Evolutionary conservation across 1,140 invertebrate species (phyloP), one percentile per base, ranked within the genome.

Genomic region (Bombyx mori): DNA sequence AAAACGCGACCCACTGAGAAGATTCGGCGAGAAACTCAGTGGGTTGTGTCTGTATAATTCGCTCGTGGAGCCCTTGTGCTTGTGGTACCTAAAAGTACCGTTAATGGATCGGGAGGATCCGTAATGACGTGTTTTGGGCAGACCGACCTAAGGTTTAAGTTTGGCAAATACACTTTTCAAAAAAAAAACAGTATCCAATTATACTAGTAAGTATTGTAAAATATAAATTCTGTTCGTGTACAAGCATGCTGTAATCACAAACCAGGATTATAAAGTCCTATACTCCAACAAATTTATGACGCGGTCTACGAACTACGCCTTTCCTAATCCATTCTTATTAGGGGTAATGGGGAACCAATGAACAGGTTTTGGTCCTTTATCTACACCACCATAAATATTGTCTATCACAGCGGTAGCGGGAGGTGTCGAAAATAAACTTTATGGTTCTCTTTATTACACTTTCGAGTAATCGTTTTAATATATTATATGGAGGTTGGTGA

Each of bases 251-350:
- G 56, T 50, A 60, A 73, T 78, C 74, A 80, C 81, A 74, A 82
- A 82, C 67, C 64, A 55, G 69, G 69, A 81, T 79, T 78, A 82
- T 81, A 83, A 86, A 82, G 73, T 72, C 65, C 66, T 71, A 18
- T 18, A 68, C 69, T 69, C 70, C 61, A 42, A 63, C 68, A 73
- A 82, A 86, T 84, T 84, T 86, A 84, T 71, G 73, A 65, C 57
- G 56, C 61, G 69, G 67, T 73, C 72, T 73, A 69, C 60, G 65
- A 62, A 69, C 77, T 74, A 77, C 74, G 62, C 79, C 75, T 75
- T 65, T 45, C 69, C 77, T 86, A 86, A 86, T 86, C 79, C 81
- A 79, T 80, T 84, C 81, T 84, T 86, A 83, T 84, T 86, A 86
- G 78, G 78, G 83, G 83, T 82, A 84, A 86, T 84, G 79, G 79